Evolutionary conservation across 2,113 vertebrate genomes (phyloP), one percentile per base, ranked within the genome.

Genomic region (Phalacrocorax aristotelis): DNA sequence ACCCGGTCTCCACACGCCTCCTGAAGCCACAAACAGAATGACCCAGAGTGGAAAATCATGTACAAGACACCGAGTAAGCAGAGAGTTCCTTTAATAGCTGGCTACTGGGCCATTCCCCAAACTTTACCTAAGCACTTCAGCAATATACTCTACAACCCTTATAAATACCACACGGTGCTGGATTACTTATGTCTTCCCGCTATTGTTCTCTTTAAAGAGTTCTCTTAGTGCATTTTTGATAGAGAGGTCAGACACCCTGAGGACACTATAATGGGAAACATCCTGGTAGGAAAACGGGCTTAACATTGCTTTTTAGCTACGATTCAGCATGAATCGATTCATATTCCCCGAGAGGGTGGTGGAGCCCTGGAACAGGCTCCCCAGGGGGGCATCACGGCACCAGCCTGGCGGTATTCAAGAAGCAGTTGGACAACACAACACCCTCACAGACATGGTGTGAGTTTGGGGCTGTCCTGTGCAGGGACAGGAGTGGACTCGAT

Each of bases 91-190:
- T 42, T 25, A 54, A n/a, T 23, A 64, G 6, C 76, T 60, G 25
- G 8, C 25, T 83, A 26, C 65, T 1, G 7, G 23, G 10, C 42
- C 40, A 7, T 48, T 48, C 22, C 34, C 29, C 38, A 61, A 13
- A 40, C 40, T 80, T 55, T 22, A 66, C 23, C 44, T 27, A 13
- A 64, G 16, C 14, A 14, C 32, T 70, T 84, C 26, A n/a, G 55
- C 51, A 71, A 38, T 21, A 26, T 0, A 2, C 34, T 74, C 62
- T 40, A n/a, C 44, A 61, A 30, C 16, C 3, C 9, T 80, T 80
- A 42, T 0, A 29, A 55, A 30, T 10, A 46, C 6, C 0, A 3
- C 7, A 12, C 0, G 0, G 12, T 1, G 1, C 20, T 25, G 18
- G 16, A 20, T 66, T 66, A 19, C 14, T 71, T 62, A 30, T 0